A percentile compares a stretch with the other conserved stretches of the same genome.
Evolutionary conservation across 2,888 invertebrate species (phyloP).

Genomic region (Synergus laeviventris): DNA sequence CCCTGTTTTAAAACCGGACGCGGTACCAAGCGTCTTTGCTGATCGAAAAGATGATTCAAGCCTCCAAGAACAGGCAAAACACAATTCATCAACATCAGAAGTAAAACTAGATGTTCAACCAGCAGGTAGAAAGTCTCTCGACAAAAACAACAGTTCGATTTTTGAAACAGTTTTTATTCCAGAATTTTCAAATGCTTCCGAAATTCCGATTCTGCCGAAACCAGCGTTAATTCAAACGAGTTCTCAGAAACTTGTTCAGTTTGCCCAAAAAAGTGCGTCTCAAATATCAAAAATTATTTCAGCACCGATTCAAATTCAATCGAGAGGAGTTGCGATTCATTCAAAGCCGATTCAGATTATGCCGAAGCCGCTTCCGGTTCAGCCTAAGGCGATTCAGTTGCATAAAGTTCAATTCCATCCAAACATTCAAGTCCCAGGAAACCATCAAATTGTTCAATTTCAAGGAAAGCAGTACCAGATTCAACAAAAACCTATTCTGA

Average conservation of each 20-base stretch:
- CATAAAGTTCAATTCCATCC: not conserved
- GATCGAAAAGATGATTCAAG: not conserved
- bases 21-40: conserved; percentile 58
- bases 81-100: not conserved
- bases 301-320: not conserved
- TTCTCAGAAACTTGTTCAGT: not conserved
- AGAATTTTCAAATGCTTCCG: not conserved
- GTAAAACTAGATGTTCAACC: not conserved
- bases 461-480: not conserved
- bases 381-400: too few species aligned
- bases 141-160: too few species aligned
- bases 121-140: not conserved
- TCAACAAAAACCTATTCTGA: not conserved
- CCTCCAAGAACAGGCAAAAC: not conserved
- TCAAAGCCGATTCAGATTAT: not conserved
- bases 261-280: not conserved
- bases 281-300: not conserved
- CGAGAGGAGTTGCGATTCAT: not conserved
- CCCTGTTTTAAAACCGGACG: conserved; percentile 50
- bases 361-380: not conserved
- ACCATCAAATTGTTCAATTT: not conserved
- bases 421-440: not conserved
- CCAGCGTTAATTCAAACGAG: not conserved
- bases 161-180: conserved; percentile 19
- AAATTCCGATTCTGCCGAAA: not conserved